Conservation (phyloP, 2,113 vertebrate genomes). For the Callaeas wilsoni region DNA sequence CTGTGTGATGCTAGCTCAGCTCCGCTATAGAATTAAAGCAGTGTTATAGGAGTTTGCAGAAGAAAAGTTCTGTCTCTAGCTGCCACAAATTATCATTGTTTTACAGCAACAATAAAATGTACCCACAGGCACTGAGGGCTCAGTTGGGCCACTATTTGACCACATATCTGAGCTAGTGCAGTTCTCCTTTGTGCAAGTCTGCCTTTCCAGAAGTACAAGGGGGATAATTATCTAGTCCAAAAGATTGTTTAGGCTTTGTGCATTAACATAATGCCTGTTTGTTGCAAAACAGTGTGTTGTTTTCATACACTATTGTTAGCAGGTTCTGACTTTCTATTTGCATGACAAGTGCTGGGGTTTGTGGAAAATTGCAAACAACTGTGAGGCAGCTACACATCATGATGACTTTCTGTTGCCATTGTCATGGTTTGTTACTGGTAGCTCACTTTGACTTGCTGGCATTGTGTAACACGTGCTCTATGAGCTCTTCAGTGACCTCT, state of each 20-base stretch:
- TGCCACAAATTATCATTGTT: neutral
- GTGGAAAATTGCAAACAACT: neutral
- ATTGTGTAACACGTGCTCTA: neutral
- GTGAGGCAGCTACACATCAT: neutral
- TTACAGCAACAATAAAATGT: neutral
- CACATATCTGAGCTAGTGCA: neutral
- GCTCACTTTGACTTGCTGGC: neutral
- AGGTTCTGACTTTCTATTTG: neutral
- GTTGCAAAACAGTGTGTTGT: neutral
- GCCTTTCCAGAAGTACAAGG: neutral
- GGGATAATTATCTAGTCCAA: neutral
- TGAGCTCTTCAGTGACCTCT: neutral
- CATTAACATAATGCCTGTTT: neutral
- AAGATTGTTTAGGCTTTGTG: neutral
- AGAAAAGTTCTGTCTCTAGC: neutral
- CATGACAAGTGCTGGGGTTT: neutral
- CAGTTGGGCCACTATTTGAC: neutral
- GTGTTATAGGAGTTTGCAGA: neutral
- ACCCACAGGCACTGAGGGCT: neutral
- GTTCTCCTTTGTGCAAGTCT: neutral
- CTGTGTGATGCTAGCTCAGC: neutral
- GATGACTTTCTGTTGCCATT: neutral
- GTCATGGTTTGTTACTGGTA: neutral
- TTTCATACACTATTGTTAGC: neutral
- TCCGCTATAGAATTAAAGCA: neutral